Conservation (phyloP, 2,797 vertebrate species). For the Iguana delicatissima region DNA sequence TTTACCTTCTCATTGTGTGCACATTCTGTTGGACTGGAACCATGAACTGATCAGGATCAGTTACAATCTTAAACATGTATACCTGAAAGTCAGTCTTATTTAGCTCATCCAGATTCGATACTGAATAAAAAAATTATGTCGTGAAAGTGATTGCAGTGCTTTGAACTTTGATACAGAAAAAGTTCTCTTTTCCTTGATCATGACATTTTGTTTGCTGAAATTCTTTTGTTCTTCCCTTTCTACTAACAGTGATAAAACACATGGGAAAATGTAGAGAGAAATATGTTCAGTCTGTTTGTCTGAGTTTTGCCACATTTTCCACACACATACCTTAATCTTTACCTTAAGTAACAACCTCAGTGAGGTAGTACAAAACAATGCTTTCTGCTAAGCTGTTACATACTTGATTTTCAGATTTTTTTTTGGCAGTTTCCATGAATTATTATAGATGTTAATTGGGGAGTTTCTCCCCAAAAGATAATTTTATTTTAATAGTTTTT, state of each 20-base stretch:
- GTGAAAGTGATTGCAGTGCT: neutral
- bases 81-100: neutral
- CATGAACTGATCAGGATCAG: neutral
- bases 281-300: neutral
- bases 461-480: neutral
- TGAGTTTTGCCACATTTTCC: neutral
- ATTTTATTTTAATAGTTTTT: constrained; percentile 41
- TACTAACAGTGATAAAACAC: neutral
- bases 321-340: neutral
- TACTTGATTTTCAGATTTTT: neutral
- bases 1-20: neutral
- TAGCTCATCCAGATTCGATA: no score
- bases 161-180: neutral
- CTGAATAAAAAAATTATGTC: neutral
- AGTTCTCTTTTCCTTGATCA: neutral
- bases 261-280: no score
- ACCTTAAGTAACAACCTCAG: neutral
- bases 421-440: neutral
- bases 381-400: constrained; percentile 18
- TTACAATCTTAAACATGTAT: neutral
- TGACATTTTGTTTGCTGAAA: neutral
- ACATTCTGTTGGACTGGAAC: neutral
- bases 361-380: neutral
- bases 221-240: neutral
- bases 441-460: constrained; percentile 2